Base-by-base conservation (phyloP, 2,888 invertebrate species). In the Chelonus formosanus region DNA sequence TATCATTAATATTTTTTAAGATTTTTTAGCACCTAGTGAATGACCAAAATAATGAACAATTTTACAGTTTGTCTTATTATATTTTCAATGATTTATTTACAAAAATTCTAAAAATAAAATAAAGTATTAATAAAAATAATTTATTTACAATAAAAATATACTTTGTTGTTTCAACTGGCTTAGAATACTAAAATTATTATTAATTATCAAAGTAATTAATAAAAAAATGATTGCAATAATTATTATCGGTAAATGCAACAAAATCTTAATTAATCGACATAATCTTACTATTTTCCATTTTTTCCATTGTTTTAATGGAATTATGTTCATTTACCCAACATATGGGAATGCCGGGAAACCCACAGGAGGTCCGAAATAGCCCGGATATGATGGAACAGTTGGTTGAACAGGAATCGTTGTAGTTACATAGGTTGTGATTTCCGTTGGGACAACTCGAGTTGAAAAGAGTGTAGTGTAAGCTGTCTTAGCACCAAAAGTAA, bases 401-500 rank as follows among this genome's bases (percentile, higher is more conserved):
- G 90, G 90, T 74, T 91, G 92, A 20, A 93, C 87, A 3, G 93
- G 89, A 36, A 95, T 86, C 0, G 93, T 92, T 10, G 91, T 91
- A 4, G 95, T 95, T 70, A 95, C 88, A 80, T 92, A 93, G 10
- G 92, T 91, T n/a, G 95, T 95, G 68, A 95, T 83, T 59, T 91
- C 87, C 0, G 94, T 94, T 5, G 95, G 94, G 50, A 95, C 90
- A 53, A 95, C 90, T 76, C 89, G 90, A 47, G 95, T 94, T 3
- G 93, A 92, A 82, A 90, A 94, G 67, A 96, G 86, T 2, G 95
- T 95, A 5, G 95, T 95, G 80, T 92, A 92, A 0, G 94, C 91
- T 0, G 95, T 95, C 83, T 93, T 94, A 43, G 95, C 95, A n/a
- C 95, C 95, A 80, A 95, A 95, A 7, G 94, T 95, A 73, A 95